phyloP scores from a whole-genome alignment of 2,797 vertebrate species.

The Pyrocephalus nanus region DNA sequence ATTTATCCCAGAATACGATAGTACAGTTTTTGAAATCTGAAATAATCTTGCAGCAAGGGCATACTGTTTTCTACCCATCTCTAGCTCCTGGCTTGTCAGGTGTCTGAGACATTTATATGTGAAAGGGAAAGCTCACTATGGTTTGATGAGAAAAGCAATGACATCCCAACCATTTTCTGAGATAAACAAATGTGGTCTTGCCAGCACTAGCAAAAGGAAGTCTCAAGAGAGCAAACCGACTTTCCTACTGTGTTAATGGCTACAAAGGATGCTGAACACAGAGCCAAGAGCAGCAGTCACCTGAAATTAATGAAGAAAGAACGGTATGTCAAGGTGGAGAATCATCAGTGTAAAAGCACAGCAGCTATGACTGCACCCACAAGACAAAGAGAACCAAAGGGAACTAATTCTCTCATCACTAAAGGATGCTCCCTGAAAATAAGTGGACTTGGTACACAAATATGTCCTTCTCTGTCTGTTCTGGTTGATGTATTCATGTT shows the following conservation, averaged over 20 bases:
- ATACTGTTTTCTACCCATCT: background rate
- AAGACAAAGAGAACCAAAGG: background rate
- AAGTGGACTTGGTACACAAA: background rate
- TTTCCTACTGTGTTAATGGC: background rate
- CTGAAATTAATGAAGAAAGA: slow-evolving; percentile 5
- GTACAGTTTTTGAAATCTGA: background rate
- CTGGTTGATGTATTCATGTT: background rate
- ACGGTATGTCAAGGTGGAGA: background rate
- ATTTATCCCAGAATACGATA: background rate
- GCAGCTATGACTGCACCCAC: background rate
- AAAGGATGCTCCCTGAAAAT: background rate
- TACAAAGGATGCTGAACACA: background rate
- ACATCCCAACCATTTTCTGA: background rate
- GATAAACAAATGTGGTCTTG: background rate
- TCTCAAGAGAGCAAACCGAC: background rate
- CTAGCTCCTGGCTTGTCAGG: background rate
- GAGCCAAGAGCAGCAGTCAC: background rate
- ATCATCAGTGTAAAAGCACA: background rate
- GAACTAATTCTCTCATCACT: background rate
- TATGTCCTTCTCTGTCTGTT: background rate
- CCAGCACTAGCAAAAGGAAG: background rate
- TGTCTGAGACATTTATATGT: background rate
- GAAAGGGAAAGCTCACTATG: background rate
- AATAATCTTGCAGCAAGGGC: background rate
- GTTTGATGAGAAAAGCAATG: background rate